phyloP scores from a whole-genome alignment of 2,113 vertebrate species.

The Phalacrocorax pelagicus region DNA sequence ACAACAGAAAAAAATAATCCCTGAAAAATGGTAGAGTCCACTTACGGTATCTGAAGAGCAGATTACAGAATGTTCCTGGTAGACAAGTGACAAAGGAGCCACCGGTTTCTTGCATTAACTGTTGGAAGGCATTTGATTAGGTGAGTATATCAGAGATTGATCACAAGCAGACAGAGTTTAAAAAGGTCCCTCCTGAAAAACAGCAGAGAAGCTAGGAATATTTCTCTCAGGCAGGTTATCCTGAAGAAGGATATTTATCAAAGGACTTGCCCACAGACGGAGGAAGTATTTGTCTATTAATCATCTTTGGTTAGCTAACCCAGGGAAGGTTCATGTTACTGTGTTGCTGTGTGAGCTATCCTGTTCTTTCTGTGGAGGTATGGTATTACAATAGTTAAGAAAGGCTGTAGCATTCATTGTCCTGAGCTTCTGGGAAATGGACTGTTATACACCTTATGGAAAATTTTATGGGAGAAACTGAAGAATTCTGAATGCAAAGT shows the following conservation, averaged over 20 bases:
- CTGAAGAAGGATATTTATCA: neutral
- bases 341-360: neutral
- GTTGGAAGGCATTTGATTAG: neutral
- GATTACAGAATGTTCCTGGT: neutral
- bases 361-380: neutral
- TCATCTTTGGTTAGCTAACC: neutral
- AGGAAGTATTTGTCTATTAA: neutral
- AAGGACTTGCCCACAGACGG: neutral
- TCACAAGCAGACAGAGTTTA: neutral
- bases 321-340: neutral
- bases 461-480: conserved; percentile 5
- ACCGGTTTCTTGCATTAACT: neutral
- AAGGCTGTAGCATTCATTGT: neutral
- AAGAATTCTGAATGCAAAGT: neutral
- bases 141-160: neutral
- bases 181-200: neutral
- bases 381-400: neutral
- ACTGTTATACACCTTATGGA: neutral
- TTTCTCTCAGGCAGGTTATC: neutral
- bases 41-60: neutral
- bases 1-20: neutral
- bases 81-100: neutral
- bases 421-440: neutral
- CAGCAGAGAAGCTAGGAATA: neutral
- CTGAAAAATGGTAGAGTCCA: neutral